Base-by-base conservation (phyloP, 2,113 vertebrate genomes). In the Notiomystis cincta region DNA sequence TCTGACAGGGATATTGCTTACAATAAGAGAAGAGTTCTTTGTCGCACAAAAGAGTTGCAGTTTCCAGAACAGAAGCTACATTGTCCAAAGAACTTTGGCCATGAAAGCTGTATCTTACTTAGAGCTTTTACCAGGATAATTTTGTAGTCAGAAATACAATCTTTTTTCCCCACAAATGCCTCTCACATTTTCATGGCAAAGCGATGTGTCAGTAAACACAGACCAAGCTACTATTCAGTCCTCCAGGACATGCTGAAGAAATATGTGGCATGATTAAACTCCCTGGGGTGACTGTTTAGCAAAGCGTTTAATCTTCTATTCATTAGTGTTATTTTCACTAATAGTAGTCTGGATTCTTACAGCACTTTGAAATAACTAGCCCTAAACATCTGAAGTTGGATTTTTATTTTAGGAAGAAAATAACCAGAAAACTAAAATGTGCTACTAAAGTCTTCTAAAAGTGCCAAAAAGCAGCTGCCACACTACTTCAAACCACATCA, bases 391-490 rank as follows among this genome's bases (percentile, higher is more conserved):
- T 75, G 21, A 82, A 76, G 33, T 15, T 87, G 20, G 45, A 83
- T 47, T 64, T 23, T 45, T 56, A 35, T 53, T 64, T 65, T 3
- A n/a, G n/a, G 44, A 88, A 53, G 24, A 90, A 93, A 88, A 95
- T 28, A 90, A 88, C 38, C 37, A 95, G 76, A 80, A 86, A 82
- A 73, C 30, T 35, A 94, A 4, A 47, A 89, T 11, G 21, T 30
- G 44, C 72, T 40, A 77, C 33, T 56, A 33, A 83, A 90, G 13
- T 69, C 62, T 82, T 82, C 75, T 61, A 18, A 14, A 86, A 81
- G 47, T 44, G 60, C 80, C 80, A 81, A 87, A 92, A 95, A 77
- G 19, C 93, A 95, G 86, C 94, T 90, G 94, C 89, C 69, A 70
- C 86, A 23, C 64, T 77, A 31, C 64, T 90, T 82, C 83, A 71